phyloP scores from a whole-genome alignment of 2,888 invertebrate genomes.

The Hirudinaria manillensis region DNA sequence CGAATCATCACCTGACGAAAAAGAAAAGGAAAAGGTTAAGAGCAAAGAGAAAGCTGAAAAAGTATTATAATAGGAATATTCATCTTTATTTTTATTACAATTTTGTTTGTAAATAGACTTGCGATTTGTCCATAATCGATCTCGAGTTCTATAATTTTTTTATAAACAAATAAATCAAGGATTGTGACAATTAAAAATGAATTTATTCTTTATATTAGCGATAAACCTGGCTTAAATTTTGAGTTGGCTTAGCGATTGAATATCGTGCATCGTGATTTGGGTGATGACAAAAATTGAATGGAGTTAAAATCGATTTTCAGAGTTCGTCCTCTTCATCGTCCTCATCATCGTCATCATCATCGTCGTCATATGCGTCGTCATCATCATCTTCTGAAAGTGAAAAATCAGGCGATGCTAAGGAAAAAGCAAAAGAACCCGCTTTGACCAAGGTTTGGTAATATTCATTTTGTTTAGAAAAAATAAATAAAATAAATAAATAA shows the following conservation, averaged over 20 bases:
- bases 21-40: conserved; percentile 26
- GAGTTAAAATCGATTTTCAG: too few relatives aligned
- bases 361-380: conserved; percentile 5
- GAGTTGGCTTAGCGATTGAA: too few relatives aligned
- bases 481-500: neutral
- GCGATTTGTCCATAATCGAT: too few relatives aligned
- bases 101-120: too few relatives aligned
- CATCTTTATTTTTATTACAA: too few relatives aligned
- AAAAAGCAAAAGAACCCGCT: neutral
- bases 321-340: too few relatives aligned
- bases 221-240: too few relatives aligned
- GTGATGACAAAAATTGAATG: too few relatives aligned
- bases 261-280: too few relatives aligned
- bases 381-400: conserved; percentile 9
- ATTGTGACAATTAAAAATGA: neutral
- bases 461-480: neutral
- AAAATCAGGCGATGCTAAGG: neutral
- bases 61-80: conserved; percentile 17
- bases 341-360: neutral
- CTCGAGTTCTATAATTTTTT: too few relatives aligned
- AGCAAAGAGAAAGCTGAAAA: conserved; percentile 28
- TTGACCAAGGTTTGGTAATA: neutral
- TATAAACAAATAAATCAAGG: too few relatives aligned
- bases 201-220: neutral
- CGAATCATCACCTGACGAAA: conserved; percentile 24